These are phyloP conservation scores for Coleophora deauratella DNA, from an alignment of 2,888 invertebrate species.

Conservation along the genomic window DNA sequence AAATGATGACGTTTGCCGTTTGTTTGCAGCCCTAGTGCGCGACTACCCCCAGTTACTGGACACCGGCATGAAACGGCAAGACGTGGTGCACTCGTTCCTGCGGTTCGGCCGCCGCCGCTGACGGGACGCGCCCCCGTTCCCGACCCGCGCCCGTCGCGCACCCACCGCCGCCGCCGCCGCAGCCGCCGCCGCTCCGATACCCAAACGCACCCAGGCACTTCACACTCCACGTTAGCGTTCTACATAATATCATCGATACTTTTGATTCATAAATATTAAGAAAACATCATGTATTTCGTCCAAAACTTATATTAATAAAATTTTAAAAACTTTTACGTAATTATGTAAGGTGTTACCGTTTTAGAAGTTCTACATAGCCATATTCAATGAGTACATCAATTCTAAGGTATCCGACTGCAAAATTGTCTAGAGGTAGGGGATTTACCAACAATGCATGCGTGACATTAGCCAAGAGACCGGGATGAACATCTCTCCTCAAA, in stretches of 20 bases:
- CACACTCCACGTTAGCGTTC: too few species aligned
- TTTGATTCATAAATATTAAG: constrained; percentile 1
- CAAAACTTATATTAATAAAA: constrained; percentile 37
- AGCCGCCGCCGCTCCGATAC: constrained; percentile 18
- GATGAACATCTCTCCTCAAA: constrained; percentile 51
- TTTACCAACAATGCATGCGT: constrained; percentile 9
- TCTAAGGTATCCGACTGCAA: constrained; percentile 36
- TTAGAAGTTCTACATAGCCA: not conserved
- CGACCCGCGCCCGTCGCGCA: constrained; percentile 21
- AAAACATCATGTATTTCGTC: constrained; percentile 41
- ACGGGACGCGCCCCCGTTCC: constrained; percentile 25
- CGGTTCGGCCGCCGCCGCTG: constrained; percentile 89
- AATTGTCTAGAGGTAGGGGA: constrained; percentile 3
- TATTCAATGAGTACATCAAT: constrained; percentile 6
- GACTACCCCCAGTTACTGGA: constrained; percentile 73
- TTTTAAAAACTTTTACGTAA: constrained; percentile 20
- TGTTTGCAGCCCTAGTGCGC: constrained; percentile 52
- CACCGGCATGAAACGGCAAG: constrained; percentile 87
- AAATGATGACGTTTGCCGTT: not conserved
- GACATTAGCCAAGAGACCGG: constrained; percentile 12
- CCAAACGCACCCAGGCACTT: constrained; percentile 17
- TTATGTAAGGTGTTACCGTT: constrained; percentile 15
- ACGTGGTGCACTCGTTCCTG: constrained; percentile 92
- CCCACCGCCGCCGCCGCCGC: constrained; percentile 19
- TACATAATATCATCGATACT: not conserved